Evolutionary conservation across 2,888 invertebrate species (phyloP).

Genomic region (Beris chalybata): DNA sequence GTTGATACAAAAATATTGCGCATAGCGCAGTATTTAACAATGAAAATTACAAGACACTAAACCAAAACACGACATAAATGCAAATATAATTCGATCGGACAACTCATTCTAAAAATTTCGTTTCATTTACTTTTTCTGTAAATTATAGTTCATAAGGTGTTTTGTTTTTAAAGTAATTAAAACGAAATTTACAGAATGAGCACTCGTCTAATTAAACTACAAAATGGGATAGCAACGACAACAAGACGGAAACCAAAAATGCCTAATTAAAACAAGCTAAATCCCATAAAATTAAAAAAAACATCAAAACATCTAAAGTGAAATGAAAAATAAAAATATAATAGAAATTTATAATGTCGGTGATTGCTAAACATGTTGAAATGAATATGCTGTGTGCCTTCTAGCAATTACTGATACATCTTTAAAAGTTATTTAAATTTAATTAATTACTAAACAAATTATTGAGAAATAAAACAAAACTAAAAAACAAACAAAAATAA

Average conservation of each 20-base stretch:
- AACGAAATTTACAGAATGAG: background rate
- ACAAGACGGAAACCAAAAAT: constrained; percentile 10
- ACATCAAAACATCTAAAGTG: constrained; percentile 26
- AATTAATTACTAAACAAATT: background rate
- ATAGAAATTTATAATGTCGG: constrained; percentile 41
- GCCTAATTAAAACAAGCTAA: constrained; percentile 44
- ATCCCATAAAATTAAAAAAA: constrained; percentile 49
- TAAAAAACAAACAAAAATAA: background rate
- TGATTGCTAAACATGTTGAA: constrained; percentile 58
- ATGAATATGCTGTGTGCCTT: constrained; percentile 79
- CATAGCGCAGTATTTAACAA: no score
- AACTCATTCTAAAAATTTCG: constrained; percentile 3
- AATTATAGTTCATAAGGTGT: constrained; percentile 35
- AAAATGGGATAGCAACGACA: background rate
- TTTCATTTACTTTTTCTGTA: constrained; percentile 34
- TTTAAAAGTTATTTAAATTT: constrained; percentile 24
- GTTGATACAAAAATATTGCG: no score
- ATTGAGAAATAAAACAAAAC: background rate
- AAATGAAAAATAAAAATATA: constrained; percentile 30
- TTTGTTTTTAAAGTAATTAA: constrained; percentile 5
- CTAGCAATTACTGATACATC: constrained; percentile 70
- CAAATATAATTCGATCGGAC: constrained; percentile 5
- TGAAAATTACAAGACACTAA: background rate
- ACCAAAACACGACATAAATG: constrained; percentile 14
- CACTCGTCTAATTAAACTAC: background rate